Conservation (phyloP, 2,888 invertebrate genomes). For the Melieria omissa region DNA sequence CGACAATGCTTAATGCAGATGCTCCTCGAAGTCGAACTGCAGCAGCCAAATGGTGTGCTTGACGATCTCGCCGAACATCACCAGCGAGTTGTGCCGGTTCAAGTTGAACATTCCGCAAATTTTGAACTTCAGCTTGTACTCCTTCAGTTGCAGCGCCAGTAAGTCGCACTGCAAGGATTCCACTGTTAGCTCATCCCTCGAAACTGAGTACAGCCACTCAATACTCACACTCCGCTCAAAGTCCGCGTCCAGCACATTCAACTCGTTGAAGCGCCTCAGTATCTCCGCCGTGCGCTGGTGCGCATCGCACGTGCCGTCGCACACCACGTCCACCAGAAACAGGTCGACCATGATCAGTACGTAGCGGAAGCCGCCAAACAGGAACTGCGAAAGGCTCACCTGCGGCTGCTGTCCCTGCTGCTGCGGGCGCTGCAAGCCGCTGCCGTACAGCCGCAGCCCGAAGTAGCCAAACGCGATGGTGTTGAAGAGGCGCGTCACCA, state of each 20-base stretch:
- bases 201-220: too few species aligned
- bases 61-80: slow-evolving; percentile 1
- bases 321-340: neutral
- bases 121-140: slow-evolving; percentile 18
- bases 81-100: slow-evolving; percentile 2
- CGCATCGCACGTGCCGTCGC: neutral
- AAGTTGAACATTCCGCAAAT: slow-evolving; percentile 27
- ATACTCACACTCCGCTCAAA: neutral
- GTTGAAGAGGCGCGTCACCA: slow-evolving; percentile 10
- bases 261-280: neutral
- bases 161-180: slow-evolving; percentile 7
- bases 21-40: slow-evolving; percentile 12
- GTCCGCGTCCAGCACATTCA: neutral
- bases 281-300: neutral
- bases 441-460: too few species aligned
- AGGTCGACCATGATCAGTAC: neutral
- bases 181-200: too few species aligned
- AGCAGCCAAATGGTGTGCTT: slow-evolving; percentile 21
- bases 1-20: too few species aligned
- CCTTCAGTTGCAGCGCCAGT: slow-evolving; percentile 2
- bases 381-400: neutral
- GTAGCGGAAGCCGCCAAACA: neutral
- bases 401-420: too few species aligned
- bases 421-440: too few species aligned
- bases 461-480: neutral